These are phyloP conservation scores for Lycia hirtaria DNA, from an alignment of 2,888 invertebrate species.

Conservation along the genomic window DNA sequence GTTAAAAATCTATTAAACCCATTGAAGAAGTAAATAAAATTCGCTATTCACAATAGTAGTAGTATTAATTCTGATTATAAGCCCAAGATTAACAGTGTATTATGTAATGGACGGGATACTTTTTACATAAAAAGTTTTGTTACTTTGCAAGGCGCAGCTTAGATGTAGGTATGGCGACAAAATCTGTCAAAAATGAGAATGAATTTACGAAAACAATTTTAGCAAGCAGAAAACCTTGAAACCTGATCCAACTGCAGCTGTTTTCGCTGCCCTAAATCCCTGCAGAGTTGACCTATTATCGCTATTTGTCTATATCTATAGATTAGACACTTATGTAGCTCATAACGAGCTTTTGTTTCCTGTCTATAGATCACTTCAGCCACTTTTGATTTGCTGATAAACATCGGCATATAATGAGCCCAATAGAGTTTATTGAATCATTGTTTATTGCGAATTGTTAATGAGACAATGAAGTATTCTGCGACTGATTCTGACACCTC, in stretches of 20 bases:
- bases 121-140: too few species aligned
- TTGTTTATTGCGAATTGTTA: slow-evolving; percentile 41
- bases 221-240: background rate
- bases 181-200: too few species aligned
- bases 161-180: too few species aligned
- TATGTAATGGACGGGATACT: too few species aligned
- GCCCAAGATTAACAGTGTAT: too few species aligned
- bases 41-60: too few species aligned
- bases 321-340: background rate
- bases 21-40: too few species aligned
- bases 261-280: background rate
- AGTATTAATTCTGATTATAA: too few species aligned
- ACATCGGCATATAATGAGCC: slow-evolving; percentile 17
- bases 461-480: slow-evolving; percentile 72
- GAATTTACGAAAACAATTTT: background rate
- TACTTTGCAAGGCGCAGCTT: too few species aligned
- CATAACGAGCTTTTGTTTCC: slow-evolving; percentile 4
- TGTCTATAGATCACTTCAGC: slow-evolving; percentile 1
- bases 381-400: slow-evolving; percentile 10
- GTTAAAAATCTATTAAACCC: too few species aligned
- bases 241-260: background rate
- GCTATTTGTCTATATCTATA: background rate
- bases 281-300: background rate
- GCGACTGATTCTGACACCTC: slow-evolving; percentile 39
- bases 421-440: slow-evolving; percentile 16